These are phyloP conservation scores for Thecophora atra DNA, from an alignment of 2,888 invertebrate species.

Conservation along the genomic window DNA sequence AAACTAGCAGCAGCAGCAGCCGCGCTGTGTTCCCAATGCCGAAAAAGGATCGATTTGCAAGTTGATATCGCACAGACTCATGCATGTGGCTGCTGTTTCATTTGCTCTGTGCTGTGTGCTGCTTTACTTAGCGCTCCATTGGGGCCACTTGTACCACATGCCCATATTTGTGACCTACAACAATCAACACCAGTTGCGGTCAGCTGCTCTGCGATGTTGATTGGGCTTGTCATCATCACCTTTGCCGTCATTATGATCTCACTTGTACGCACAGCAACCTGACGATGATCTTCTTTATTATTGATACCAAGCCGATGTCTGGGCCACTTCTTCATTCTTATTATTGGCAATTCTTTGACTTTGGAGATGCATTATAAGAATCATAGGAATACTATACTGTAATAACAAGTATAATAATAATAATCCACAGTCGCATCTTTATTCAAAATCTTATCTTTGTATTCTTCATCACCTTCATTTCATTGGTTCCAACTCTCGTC, in stretches of 20 bases:
- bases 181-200: not conserved
- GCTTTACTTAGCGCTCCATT: not conserved
- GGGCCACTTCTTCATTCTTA: too few relatives aligned
- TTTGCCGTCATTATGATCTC: not conserved
- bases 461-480: too few relatives aligned
- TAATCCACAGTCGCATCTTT: not conserved
- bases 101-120: not conserved
- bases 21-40: slow-evolving; percentile 9
- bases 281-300: too few relatives aligned
- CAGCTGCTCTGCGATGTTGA: not conserved
- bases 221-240: not conserved
- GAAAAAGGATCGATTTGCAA: slow-evolving; percentile 15
- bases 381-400: too few relatives aligned
- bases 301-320: too few relatives aligned
- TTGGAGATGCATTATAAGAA: too few relatives aligned
- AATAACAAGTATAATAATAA: too few relatives aligned
- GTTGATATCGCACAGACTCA: not conserved
- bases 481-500: too few relatives aligned
- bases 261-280: not conserved
- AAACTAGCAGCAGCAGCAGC: slow-evolving; percentile 13
- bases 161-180: slow-evolving; percentile 11
- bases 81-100: not conserved
- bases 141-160: slow-evolving; percentile 18
- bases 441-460: too few relatives aligned
- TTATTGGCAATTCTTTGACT: too few relatives aligned